Evolutionary conservation across 23 tunicate genomes (phyloP), one percentile per base, ranked within the genome.

Genomic region (Styela clava): DNA sequence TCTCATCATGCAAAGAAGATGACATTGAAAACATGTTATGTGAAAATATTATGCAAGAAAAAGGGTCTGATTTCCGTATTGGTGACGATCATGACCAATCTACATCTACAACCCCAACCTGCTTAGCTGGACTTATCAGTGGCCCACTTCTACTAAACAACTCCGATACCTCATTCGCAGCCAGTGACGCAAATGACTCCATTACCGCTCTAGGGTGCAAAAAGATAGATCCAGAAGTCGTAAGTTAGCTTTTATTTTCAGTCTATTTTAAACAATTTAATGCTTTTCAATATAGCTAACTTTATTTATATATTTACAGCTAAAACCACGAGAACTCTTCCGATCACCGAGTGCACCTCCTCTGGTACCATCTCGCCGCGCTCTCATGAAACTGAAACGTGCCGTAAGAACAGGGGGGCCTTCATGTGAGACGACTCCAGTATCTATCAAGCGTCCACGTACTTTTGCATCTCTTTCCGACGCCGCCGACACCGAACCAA

Each of bases 291-390:
- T 12, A 12, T 12, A 44, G 56, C 56, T 12, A 44, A 44, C 56
- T 44, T 44, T 44, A 44, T 44, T 44, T 12, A 44, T 80, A 26
- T 52, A 26, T 56, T 63, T 44, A 2, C 83, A 91, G 97, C 85
- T 88, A 25, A 78, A 65, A 35, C 89, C 89, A 32, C 89, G 97
- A 24, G 86, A 86, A 71, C 90, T 91, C 29, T 91, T 91, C 83
- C 97, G 97, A 31, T 91, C 97, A 61, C 97, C 97, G 22, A 86
- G 91, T 69, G 97, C 97, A 3, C 97, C 97, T 36, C 97, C 90
- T 67, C 80, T 91, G 1, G 97, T 85, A 1, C 87, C 97, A 2
- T 72, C 85, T 20, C 56, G 82, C 16, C 77, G 83, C 16, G 87
- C 89, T 26, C 78, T 84, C 16, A 78, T 64, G 64, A 83, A 83